Conservation (phyloP, 2,113 vertebrate genomes). For the Phrynocephalus versicolor region DNA sequence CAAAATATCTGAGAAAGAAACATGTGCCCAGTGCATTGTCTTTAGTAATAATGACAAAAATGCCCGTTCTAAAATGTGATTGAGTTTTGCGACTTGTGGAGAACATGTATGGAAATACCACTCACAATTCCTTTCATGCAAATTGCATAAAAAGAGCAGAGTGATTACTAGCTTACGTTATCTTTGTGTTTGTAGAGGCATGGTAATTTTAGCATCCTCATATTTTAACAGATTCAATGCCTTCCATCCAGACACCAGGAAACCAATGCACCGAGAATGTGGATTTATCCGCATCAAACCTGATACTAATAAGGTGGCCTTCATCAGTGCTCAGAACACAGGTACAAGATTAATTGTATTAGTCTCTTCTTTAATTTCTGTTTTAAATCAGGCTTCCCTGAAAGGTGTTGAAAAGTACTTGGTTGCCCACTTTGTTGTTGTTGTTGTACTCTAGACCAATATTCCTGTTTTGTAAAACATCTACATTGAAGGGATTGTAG, state of each 20-base stretch:
- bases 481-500: too few species aligned
- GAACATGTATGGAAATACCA: background rate
- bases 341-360: conserved; percentile 69
- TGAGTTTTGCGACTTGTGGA: background rate
- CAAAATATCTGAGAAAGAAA: conserved; percentile 18
- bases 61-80: background rate
- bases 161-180: background rate
- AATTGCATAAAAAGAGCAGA: background rate
- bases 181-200: background rate
- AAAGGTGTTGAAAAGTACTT: background rate
- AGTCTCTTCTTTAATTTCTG: fast-evolving
- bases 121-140: background rate
- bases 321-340: conserved; percentile 94
- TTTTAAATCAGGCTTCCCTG: background rate
- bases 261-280: conserved; percentile 90
- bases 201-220: background rate
- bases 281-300: conserved; percentile 93
- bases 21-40: background rate
- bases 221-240: conserved; percentile 85
- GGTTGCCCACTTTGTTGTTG: too few species aligned
- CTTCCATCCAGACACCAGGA: conserved; percentile 87
- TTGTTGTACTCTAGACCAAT: background rate
- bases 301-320: conserved; percentile 90
- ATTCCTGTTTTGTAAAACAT: fast-evolving
- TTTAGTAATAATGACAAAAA: background rate